Conservation (phyloP, 2,888 invertebrate genomes). For the Drosophila emarginata region DNA sequence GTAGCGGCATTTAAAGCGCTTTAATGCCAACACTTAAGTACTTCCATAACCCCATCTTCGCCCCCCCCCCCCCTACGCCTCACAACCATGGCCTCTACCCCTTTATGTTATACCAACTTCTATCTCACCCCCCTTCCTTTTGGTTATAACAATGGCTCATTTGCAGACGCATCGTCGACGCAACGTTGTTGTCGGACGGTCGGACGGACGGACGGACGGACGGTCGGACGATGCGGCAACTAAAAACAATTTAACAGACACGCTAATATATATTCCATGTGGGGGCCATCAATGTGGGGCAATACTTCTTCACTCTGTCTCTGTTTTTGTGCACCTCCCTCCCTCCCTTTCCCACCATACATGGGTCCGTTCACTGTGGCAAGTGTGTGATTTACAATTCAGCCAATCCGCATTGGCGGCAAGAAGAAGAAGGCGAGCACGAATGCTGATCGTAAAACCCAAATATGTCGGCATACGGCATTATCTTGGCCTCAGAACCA, state of each 20-base stretch:
- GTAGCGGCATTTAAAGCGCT: slow-evolving; percentile 53
- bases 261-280: slow-evolving; percentile 63
- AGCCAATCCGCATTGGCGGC: slow-evolving; percentile 53
- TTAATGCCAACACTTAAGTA: slow-evolving; percentile 52
- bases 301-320: slow-evolving; percentile 17
- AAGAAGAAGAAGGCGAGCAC: slow-evolving; percentile 22
- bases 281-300: slow-evolving; percentile 54
- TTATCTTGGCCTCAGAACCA: slow-evolving; percentile 70
- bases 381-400: slow-evolving; percentile 69
- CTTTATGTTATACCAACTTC: not conserved
- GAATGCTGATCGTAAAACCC: slow-evolving; percentile 59
- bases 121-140: not conserved
- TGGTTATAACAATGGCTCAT: slow-evolving; percentile 64
- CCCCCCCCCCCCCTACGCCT: slow-evolving; percentile 6
- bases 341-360: not conserved
- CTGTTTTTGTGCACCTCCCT: not conserved
- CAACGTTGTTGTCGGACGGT: not conserved
- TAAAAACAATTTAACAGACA: slow-evolving; percentile 65
- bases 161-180: slow-evolving; percentile 57
- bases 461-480: slow-evolving; percentile 45
- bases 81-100: not conserved
- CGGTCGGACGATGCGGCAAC: slow-evolving; percentile 45
- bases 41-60: not conserved
- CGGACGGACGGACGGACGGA: too few species aligned
- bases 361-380: slow-evolving; percentile 15